Base-by-base conservation (phyloP, 23 tunicate species). In the Styela clava region DNA sequence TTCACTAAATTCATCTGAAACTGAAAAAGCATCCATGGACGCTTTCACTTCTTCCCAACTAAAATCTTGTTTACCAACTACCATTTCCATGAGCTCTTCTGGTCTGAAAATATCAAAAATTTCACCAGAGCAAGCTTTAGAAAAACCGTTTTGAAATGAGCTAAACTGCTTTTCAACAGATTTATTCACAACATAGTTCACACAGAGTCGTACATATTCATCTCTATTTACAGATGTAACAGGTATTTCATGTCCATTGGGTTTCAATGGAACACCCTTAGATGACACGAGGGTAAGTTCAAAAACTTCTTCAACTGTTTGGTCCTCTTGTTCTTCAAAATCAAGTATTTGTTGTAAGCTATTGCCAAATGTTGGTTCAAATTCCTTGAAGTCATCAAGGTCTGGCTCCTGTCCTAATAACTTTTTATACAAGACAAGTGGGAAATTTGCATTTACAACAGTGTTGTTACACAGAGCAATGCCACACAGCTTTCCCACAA, bases 401-500 rank as follows among this genome's bases (percentile, higher is more conserved):
- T 24, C 19, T 3, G 85, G 84, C 35, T 74, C 33, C 62, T 79
- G 88, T 21, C 92, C 99, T 2, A 90, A 78, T 64, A 95, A 74
- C 73, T 95, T 95, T 62, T 90, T 90, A 80, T 90, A 95, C 31
- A 95, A 35, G 21, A 87, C 99, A 16, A 87, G 73, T 20, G 99
- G 99, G 83, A 95, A 95, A 63, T 85, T 72, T 9, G 90, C 64
- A 74, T 90, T 92, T 31, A 95, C 83, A 63, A 84, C 90, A 16
- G 91, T 90, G 28, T 78, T 79, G 70, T 95, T 89, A 82, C 90
- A 95, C 28, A 95, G 84, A 18, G 99, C 99, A 1, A 95, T 76
- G 22, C 99, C 99, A 76, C 88, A 84, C 1, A 95, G 35, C 19
- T 86, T 34, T 33, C 99, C 99, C 56, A 95, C 83, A 29, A 90